phyloP scores from a whole-genome alignment of 1,140 invertebrate genomes.

The Drosophila virilis region DNA sequence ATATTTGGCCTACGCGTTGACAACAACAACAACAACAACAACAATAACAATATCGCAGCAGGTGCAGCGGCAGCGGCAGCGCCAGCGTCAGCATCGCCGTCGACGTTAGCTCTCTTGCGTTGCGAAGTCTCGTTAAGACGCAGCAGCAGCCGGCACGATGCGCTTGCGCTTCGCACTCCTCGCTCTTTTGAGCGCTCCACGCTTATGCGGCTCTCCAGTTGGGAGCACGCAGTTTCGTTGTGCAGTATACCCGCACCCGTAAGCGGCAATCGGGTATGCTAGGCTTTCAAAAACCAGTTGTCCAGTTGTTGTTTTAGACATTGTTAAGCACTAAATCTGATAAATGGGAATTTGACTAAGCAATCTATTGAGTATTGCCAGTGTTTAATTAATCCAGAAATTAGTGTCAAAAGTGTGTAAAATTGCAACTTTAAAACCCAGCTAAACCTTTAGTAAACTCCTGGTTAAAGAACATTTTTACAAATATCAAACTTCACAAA shows the following conservation, averaged over 20 bases:
- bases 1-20: slow-evolving; percentile 77
- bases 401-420: too few relatives aligned
- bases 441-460: too few relatives aligned
- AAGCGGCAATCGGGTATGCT: neutral
- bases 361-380: too few relatives aligned
- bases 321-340: too few relatives aligned
- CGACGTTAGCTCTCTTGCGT: slow-evolving; percentile 38
- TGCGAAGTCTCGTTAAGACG: slow-evolving; percentile 24
- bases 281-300: neutral
- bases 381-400: too few relatives aligned
- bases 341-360: too few relatives aligned
- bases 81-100: neutral
- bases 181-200: slow-evolving; percentile 7
- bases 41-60: slow-evolving; percentile 32
- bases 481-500: too few relatives aligned
- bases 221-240: neutral
- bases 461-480: too few relatives aligned
- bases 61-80: slow-evolving; percentile 14
- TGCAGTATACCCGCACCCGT: slow-evolving; percentile 5
- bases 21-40: slow-evolving; percentile 19
- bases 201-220: slow-evolving; percentile 2
- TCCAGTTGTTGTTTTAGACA: too few relatives aligned
- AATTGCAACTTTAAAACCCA: too few relatives aligned
- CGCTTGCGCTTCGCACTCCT: slow-evolving; percentile 37
- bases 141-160: slow-evolving; percentile 33